Base-by-base conservation (phyloP, 1,140 invertebrate species). In the Vollenhovia emeryi region DNA sequence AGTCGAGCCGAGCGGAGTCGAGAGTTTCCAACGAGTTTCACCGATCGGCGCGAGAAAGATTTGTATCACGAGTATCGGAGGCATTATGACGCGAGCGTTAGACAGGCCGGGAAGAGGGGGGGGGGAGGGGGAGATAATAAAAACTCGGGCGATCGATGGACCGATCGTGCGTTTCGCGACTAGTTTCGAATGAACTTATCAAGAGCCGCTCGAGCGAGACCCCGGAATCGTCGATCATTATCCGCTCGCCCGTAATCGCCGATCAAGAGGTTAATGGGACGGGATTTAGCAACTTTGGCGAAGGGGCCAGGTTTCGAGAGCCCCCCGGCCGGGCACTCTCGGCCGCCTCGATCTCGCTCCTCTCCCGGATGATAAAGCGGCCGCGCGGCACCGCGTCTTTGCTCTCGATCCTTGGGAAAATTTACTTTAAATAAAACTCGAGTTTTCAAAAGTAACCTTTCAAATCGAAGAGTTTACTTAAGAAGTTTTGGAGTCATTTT, bases 111-210 rank as follows among this genome's bases (percentile, higher is more conserved):
- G n/a, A n/a, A n/a, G n/a, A n/a, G n/a, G n/a, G n/a, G n/a, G n/a
- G n/a, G n/a, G n/a, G n/a, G n/a, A n/a, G n/a, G n/a, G n/a, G n/a
- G n/a, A n/a, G n/a, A 2, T 84, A 18, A 60, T 52, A 57, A 78
- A 82, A 80, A 82, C 43, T 2, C 24, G 9, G 30, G n/a, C 69
- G 64, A 78, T 79, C 85, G 85, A 78, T 85, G 83, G 71, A 3
- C 27, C 52, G 85, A 85, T 69, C 82, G 62, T 55, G 59, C 69
- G 85, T 64, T 84, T 84, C 59, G 40, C 50, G 85, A 43, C 18
- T 52, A 62, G 86, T 87, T 86, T 86, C 76, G 71, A 91, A 91
- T 91, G 33, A 91, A 91, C 91, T 91, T 91, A 89, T 91, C 91
- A 88, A 87, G 86, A 88, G 33, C 57, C 84, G 55, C 18, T 83